These are phyloP conservation scores for Drosophila picticornis DNA, from an alignment of 2,888 invertebrate species.

Conservation along the genomic window DNA sequence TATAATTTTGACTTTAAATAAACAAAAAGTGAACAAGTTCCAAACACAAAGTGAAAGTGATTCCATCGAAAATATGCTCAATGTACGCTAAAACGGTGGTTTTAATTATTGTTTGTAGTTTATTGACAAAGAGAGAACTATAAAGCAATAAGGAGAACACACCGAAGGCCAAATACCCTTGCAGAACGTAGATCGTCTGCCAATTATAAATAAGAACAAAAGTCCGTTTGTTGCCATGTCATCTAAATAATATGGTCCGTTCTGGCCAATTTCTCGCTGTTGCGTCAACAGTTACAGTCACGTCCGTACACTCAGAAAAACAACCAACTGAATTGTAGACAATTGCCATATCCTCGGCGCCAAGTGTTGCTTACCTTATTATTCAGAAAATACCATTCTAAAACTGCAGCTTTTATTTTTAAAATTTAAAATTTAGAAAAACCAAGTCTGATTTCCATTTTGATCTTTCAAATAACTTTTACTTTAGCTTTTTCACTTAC, in stretches of 20 bases:
- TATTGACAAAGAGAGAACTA: neutral
- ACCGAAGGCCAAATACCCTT: neutral
- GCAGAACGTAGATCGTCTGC: neutral
- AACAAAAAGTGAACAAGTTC: neutral
- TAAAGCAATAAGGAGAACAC: neutral
- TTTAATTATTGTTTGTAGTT: neutral
- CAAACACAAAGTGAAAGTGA: neutral
- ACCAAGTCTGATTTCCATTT: too few relatives aligned
- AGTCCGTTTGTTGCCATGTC: neutral
- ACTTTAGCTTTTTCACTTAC: too few relatives aligned
- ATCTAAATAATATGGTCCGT: neutral
- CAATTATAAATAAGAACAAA: neutral
- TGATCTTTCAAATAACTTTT: too few relatives aligned
- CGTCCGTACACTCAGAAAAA: neutral
- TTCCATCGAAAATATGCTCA: neutral
- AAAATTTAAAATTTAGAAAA: too few relatives aligned
- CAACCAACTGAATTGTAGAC: rapidly evolving
- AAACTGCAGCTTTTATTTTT: too few relatives aligned
- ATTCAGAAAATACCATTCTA: neutral
- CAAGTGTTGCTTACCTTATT: neutral
- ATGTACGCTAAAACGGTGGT: neutral
- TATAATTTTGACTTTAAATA: neutral
- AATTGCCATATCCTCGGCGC: rapidly evolving
- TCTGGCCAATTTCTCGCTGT: neutral
- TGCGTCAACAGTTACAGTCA: neutral